Conservation (phyloP, 2,113 vertebrate genomes). For the Dromas ardeola region DNA sequence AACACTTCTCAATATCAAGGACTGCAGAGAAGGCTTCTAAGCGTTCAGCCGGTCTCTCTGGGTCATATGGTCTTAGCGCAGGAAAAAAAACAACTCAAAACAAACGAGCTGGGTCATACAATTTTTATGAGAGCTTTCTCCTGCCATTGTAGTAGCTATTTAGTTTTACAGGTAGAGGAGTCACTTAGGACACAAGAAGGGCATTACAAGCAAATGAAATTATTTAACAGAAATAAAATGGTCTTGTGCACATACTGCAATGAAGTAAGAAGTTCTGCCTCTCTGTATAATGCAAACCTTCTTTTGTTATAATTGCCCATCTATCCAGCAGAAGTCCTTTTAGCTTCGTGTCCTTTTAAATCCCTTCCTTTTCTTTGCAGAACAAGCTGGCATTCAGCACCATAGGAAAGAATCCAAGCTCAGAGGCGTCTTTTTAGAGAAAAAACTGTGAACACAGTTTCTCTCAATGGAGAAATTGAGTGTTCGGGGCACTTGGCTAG, state of each 20-base stretch:
- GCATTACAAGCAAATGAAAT: neutral
- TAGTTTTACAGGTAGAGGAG: neutral
- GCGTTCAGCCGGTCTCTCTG: neutral
- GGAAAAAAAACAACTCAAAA: neutral
- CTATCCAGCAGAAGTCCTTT: neutral
- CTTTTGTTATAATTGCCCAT: neutral
- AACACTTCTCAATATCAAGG: neutral
- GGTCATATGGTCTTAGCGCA: neutral
- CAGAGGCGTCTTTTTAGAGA: slow-evolving; percentile 67
- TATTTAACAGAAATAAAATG: neutral
- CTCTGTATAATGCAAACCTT: neutral
- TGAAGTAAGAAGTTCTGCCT: neutral
- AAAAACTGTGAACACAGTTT: slow-evolving; percentile 42
- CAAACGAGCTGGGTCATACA: neutral
- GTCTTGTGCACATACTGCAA: neutral
- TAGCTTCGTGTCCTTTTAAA: slow-evolving; percentile 33
- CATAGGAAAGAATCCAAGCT: slow-evolving; percentile 65
- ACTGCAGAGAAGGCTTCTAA: neutral
- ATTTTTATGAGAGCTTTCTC: neutral
- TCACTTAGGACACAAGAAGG: neutral
- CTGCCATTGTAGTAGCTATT: neutral
- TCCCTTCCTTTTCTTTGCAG: slow-evolving; percentile 22
- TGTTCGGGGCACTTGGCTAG: slow-evolving; percentile 4
- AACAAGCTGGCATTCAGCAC: slow-evolving; percentile 45
- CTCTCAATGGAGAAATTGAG: slow-evolving; percentile 51